Conservation (phyloP, 2,797 vertebrate genomes). For the Enteromius afrohamiltoni region DNA sequence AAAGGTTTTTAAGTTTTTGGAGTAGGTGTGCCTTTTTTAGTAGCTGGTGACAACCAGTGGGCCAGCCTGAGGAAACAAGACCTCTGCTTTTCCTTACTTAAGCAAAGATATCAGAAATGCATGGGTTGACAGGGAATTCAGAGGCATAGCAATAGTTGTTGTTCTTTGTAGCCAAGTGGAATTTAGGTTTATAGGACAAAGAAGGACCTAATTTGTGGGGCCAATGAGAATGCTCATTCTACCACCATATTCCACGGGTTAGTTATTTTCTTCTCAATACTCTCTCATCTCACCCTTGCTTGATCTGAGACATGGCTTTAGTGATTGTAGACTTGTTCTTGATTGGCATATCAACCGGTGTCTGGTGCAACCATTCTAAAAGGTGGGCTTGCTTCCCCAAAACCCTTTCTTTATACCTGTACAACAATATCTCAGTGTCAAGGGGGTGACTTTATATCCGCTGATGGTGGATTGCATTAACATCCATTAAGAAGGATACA, state of each 20-base stretch:
- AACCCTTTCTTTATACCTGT: background rate
- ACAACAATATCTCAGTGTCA: background rate
- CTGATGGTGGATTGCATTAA: background rate
- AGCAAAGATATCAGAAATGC: background rate
- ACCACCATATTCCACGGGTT: background rate
- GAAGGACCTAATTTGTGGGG: background rate
- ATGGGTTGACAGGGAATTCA: background rate
- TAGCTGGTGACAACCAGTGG: background rate
- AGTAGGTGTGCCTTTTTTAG: background rate
- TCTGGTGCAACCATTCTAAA: background rate
- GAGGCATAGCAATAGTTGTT: background rate
- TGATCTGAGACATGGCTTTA: constrained; percentile 20
- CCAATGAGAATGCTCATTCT: background rate
- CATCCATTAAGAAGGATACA: background rate
- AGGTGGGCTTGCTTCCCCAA: background rate
- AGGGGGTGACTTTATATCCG: background rate
- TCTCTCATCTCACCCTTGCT: background rate
- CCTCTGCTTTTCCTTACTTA: background rate
- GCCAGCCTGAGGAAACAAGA: background rate
- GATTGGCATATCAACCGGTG: background rate
- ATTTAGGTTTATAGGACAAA: background rate
- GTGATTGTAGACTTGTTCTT: background rate
- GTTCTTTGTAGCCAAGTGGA: background rate
- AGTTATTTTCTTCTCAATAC: constrained; percentile 1
- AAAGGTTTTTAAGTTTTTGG: background rate